A percentile compares a stretch with the other conserved stretches of the same genome.
Evolutionary conservation across 1,140 invertebrate genomes (phyloP).

Genomic region (Drosophila truncata): DNA sequence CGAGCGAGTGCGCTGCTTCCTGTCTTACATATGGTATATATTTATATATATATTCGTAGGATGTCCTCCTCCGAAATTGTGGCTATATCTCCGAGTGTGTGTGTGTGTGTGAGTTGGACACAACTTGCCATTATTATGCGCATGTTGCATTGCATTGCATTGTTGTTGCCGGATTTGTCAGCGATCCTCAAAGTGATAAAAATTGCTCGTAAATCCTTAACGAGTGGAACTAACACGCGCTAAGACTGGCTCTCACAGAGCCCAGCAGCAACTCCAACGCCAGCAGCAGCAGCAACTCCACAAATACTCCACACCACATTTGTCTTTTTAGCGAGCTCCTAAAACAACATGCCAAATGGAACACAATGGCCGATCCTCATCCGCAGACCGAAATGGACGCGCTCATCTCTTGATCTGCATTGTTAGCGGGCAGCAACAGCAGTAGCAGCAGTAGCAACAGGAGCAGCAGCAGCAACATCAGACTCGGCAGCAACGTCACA

Average conservation of each 20-base stretch:
- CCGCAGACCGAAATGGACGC: constrained; percentile 70
- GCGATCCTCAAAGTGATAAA: constrained; percentile 85
- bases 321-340: constrained; percentile 73
- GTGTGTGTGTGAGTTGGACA: constrained; percentile 47
- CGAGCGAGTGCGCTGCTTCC: constrained; percentile 60
- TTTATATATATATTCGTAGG: background rate
- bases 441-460: constrained; percentile 24
- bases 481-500: constrained; percentile 22
- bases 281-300: constrained; percentile 8
- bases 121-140: constrained; percentile 81
- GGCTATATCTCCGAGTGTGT: background rate
- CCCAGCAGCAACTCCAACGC: constrained; percentile 3
- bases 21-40: constrained; percentile 34
- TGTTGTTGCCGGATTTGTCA: constrained; percentile 85
- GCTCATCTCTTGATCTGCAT: constrained; percentile 84
- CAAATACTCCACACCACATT: constrained; percentile 61
- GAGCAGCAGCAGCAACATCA: constrained; percentile 6
- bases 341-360: constrained; percentile 70
- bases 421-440: constrained; percentile 59
- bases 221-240: constrained; percentile 84
- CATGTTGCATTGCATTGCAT: constrained; percentile 70
- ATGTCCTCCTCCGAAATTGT: constrained; percentile 21
- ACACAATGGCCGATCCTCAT: constrained; percentile 78
- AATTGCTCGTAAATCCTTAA: constrained; percentile 86
- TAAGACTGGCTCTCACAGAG: constrained; percentile 21